phyloP scores from a whole-genome alignment of 2,888 invertebrate species.

The Drosophila neoperkinsi region DNA sequence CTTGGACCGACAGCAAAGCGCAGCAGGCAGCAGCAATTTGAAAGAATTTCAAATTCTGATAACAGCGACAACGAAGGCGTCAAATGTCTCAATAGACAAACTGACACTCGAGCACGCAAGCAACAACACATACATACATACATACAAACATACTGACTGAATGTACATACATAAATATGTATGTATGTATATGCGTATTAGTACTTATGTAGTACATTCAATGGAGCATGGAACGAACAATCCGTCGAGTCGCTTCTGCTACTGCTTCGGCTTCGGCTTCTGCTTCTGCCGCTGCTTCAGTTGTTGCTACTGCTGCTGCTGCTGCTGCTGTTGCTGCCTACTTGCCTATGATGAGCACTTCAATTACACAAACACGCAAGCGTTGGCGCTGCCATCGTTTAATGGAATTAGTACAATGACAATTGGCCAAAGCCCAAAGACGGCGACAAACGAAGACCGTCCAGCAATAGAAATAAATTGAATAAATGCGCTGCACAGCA shows the following conservation, averaged over 20 bases:
- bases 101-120: constrained; percentile 70
- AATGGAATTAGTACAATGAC: constrained; percentile 81
- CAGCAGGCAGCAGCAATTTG: constrained; percentile 59
- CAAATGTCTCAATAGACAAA: constrained; percentile 76
- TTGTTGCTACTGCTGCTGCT: constrained; percentile 8
- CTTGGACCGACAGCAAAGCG: constrained; percentile 52
- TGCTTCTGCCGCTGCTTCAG: constrained; percentile 18
- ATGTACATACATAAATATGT: background rate
- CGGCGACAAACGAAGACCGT: constrained; percentile 38
- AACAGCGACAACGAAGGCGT: constrained; percentile 60
- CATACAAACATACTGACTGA: constrained; percentile 4
- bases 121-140: constrained; percentile 15
- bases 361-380: constrained; percentile 78
- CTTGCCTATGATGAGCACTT: constrained; percentile 66
- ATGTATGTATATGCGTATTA: constrained; percentile 11
- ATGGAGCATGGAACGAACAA: constrained; percentile 70
- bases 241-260: constrained; percentile 60
- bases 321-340: constrained; percentile 38
- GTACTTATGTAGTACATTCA: constrained; percentile 61
- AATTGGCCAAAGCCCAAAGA: constrained; percentile 78
- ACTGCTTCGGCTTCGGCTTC: constrained; percentile 22
- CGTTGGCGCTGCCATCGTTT: constrained; percentile 65
- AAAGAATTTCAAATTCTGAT: constrained; percentile 64
- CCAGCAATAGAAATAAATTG: constrained; percentile 78
- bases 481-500: constrained; percentile 71